Conservation (phyloP, 2,888 invertebrate species). For the Platypus cylindrus region DNA sequence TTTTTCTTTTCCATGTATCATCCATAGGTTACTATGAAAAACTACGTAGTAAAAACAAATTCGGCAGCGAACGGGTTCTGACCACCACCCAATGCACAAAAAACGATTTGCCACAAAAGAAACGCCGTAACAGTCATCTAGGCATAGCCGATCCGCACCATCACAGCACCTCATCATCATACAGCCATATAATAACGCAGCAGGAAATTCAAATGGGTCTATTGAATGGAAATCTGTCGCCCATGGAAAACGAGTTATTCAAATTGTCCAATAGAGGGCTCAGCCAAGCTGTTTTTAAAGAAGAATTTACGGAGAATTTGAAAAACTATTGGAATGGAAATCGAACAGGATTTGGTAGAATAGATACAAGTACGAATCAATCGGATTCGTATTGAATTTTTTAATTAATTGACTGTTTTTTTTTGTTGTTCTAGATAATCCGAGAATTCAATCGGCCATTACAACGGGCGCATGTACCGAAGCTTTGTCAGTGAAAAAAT, state of each 20-base stretch:
- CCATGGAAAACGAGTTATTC: conserved; percentile 61
- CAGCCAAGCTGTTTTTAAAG: conserved; percentile 27
- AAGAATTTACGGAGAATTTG: conserved; percentile 24
- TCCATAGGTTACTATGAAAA: conserved; percentile 38
- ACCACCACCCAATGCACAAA: conserved; percentile 6
- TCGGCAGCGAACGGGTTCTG: conserved; percentile 15
- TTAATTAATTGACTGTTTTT: neutral
- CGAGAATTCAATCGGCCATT: conserved; percentile 18
- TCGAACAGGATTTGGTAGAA: conserved; percentile 11
- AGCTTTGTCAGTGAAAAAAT: conserved; percentile 74
- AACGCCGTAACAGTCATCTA: conserved; percentile 13
- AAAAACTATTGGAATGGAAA: conserved; percentile 16
- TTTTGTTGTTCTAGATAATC: conserved; percentile 5
- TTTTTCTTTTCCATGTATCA: no score
- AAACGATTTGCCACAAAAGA: conserved; percentile 3
- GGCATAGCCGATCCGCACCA: conserved; percentile 3
- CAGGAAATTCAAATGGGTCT: conserved; percentile 10
- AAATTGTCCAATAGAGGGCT: conserved; percentile 35
- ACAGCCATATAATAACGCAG: conserved; percentile 8
- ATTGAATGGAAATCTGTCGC: conserved; percentile 12
- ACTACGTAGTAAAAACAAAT: conserved; percentile 23
- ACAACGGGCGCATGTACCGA: conserved; percentile 35
- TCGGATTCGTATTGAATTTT: conserved; percentile 2
- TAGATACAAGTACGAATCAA: conserved; percentile 16
- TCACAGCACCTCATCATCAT: conserved; percentile 7